Evolutionary conservation across 1,140 invertebrate species (phyloP), one percentile per base, ranked within the genome.

Genomic region (Apocrypta bakeri): DNA sequence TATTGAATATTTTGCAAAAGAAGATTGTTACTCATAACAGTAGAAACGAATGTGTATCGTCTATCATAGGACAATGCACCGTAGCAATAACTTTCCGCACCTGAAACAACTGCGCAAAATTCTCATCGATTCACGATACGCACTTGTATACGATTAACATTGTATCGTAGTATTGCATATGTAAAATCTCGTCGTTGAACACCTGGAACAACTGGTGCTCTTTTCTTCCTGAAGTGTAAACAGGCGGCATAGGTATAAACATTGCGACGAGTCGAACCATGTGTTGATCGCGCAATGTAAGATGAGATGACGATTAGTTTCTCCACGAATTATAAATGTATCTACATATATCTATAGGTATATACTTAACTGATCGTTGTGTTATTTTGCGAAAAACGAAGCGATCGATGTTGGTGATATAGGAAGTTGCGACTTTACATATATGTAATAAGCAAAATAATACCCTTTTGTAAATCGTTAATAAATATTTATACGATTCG

Each of bases 81-180:
- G 56, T n/a, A n/a, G n/a, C 56, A 61, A 14, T 61, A n/a, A 61
- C 2, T 61, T 14, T 3, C 4, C 4, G 85, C 89, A 90, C 87
- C 88, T 89, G 88, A 88, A 90, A 90, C 85, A 89, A 90, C 86
- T 33, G 48, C 68, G 66, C 66, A 11, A 33, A 69, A 27, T 21
- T 21, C 48, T 21, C 48, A 21, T 17, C 48, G 48, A 56, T n/a
- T 56, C 48, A 6, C 48, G 48, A 17, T 17, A 21, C 48, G 48
- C 48, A 48, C 42, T 17, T 21, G 48, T 56, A 56, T 56, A 56
- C n/a, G n/a, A n/a, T n/a, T n/a, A 56, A 56, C 48, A 56, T 56
- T 56, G n/a, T 56, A 6, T 56, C 48, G n/a, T 6, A 56, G 48
- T 21, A 9, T 37, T 37, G 9, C 9, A 37, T 37, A 37, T 37